Percentiles rank a stretch among this genome's conserved stretches.
phyloP scores from a whole-genome alignment of 92 coral and sea anemone genomes.

The Hydrozoanthus gracilis region DNA sequence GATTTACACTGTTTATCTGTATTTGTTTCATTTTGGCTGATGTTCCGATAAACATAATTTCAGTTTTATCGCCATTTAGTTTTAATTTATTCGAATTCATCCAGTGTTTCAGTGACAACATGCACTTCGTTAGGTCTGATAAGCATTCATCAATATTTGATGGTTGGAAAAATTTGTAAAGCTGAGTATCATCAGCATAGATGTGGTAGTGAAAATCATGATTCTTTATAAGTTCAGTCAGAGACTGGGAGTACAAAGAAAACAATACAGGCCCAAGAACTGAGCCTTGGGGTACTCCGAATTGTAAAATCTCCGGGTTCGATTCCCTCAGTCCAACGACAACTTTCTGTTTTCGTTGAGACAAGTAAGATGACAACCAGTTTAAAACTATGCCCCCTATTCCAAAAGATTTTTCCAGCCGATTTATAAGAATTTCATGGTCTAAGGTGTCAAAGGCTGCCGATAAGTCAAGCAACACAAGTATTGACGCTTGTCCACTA shows the following conservation, averaged over 20 bases:
- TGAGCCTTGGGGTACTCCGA: conserved; percentile 5
- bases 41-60: conserved; percentile 14
- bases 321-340: not conserved
- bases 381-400: not conserved
- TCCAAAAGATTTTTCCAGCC: not conserved
- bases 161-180: not conserved
- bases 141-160: not conserved
- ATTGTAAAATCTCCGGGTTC: not conserved
- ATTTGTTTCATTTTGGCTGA: not conserved
- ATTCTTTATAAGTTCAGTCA: not conserved
- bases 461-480: not conserved
- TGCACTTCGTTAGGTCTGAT: not conserved
- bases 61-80: not conserved
- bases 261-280: conserved; percentile 1
- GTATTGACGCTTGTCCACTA: not conserved
- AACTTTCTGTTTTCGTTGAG: not conserved
- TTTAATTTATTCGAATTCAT: not conserved
- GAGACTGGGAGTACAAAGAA: not conserved
- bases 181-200: conserved; percentile 5
- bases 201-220: not conserved
- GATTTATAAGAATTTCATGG: conserved; percentile 1
- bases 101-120: not conserved
- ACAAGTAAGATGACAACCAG: conserved; percentile 6
- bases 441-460: conserved; percentile 11
- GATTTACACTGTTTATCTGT: not conserved